Evolutionary conservation across 2,888 invertebrate species (phyloP), one percentile per base, ranked within the genome.

Genomic region (Nyleta sp.): DNA sequence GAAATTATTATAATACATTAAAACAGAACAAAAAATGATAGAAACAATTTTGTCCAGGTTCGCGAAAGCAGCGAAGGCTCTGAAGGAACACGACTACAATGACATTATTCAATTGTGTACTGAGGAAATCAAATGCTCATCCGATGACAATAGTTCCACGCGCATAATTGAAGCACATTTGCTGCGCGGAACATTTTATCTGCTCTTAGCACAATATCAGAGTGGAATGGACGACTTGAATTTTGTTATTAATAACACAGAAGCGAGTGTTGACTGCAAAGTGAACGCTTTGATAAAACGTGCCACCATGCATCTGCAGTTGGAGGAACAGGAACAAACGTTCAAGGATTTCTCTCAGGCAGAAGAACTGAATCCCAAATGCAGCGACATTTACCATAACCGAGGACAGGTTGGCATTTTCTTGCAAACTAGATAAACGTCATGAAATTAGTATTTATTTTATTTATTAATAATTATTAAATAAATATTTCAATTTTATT

Each of bases 301-400:
- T 78, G 98, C 97, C 10, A 95, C 96, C 5, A 92, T 98, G 74
- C 93, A 94, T 83, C 95, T 98, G 90, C 97, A 98, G 88, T 91
- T 95, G 60, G 96, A 95, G 84, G 93, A 95, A 78, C 92, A 94
- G 33, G 94, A 94, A 38, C 93, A 94, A 78, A 96, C 96, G 82
- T 92, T 97, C 82, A 93, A 93, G 62, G 97, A 97, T 90, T 98
- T 98, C 91, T 93, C 94, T 13, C 91, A 90, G 81, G 98, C 98
- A 31, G 94, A 95, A 42, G 92, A 94, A 84, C 88, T 97, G 52
- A 96, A 96, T 84, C 94, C 96, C 0, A 92, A 95, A 31, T 96
- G 96, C 89, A 94, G 96, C 18, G 99, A 99, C 89, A 94, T 99
- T 60, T 98, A 96, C 90, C 97, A 98, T 89, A 98, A 99, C 87